Evolutionary conservation across 2,797 vertebrate genomes (phyloP).

Genomic region (Brachyrhaphis roseni): DNA sequence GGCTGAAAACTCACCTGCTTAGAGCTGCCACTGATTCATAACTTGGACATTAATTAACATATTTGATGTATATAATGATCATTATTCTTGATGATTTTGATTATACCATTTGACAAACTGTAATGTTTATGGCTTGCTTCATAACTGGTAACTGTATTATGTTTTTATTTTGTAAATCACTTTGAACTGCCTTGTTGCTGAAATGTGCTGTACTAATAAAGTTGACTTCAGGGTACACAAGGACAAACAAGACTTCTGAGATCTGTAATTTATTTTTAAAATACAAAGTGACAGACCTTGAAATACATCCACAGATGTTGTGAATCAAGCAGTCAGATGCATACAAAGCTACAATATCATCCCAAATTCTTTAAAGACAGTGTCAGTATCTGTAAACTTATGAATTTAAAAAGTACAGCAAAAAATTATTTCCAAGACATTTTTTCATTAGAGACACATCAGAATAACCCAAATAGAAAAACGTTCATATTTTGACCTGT

Average conservation of each 20-base stretch:
- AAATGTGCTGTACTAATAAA: not conserved
- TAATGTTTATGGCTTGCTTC: too few relatives aligned
- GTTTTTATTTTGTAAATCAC: too few relatives aligned
- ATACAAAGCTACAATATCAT: not conserved
- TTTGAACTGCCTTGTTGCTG: too few relatives aligned
- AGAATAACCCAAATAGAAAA: not conserved
- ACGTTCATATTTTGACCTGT: not conserved
- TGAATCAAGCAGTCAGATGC: not conserved
- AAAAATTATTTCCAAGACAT: not conserved
- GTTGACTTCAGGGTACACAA: not conserved
- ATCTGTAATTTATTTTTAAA: not conserved
- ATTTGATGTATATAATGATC: too few relatives aligned
- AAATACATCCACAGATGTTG: not conserved
- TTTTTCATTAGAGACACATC: not conserved
- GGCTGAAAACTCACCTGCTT: too few relatives aligned
- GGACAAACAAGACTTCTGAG: not conserved
- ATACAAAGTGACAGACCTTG: too few relatives aligned
- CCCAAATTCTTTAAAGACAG: not conserved
- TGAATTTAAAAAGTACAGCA: not conserved
- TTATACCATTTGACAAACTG: too few relatives aligned
- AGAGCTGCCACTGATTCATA: too few relatives aligned
- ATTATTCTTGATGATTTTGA: too few relatives aligned
- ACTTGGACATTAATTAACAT: too few relatives aligned
- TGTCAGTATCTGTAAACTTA: not conserved
- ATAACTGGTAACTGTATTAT: too few relatives aligned